Conservation (phyloP, 2,888 invertebrate genomes). For the Odontomyia ornata region DNA sequence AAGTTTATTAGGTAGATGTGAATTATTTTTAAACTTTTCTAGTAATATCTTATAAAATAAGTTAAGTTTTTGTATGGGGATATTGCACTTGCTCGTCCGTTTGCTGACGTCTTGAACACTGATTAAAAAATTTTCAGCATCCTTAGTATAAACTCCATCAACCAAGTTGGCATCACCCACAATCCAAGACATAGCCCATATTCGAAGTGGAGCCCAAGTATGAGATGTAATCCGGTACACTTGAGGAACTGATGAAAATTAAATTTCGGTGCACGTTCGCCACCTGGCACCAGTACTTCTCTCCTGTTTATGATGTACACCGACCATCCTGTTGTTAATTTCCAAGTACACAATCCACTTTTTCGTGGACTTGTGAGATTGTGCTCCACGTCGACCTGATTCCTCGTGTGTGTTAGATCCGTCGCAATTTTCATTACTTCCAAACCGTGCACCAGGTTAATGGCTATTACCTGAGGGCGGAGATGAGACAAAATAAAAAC, state of each 20-base stretch:
- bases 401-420: constrained; percentile 24
- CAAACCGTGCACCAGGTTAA: constrained; percentile 41
- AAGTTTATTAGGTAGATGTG: too few relatives aligned
- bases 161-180: neutral
- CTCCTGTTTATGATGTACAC: constrained; percentile 36
- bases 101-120: too few relatives aligned
- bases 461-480: constrained; percentile 42
- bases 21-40: too few relatives aligned
- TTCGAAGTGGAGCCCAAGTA: constrained; percentile 11
- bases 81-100: too few relatives aligned
- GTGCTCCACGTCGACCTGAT: constrained; percentile 14
- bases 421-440: constrained; percentile 41
- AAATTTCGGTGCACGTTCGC: constrained; percentile 41
- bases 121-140: too few relatives aligned
- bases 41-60: too few relatives aligned
- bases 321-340: constrained; percentile 42
- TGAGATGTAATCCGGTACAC: constrained; percentile 2
- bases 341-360: constrained; percentile 42
- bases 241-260: constrained; percentile 29
- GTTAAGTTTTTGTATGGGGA: too few relatives aligned
- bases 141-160: too few relatives aligned
- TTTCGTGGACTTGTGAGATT: constrained; percentile 22
- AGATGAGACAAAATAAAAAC: constrained; percentile 41
- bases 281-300: constrained; percentile 40
- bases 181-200: constrained; percentile 10